A percentile compares a stretch with the other conserved stretches of the same genome.
Conservation (phyloP, 2,797 vertebrate genomes). For the Loris lydekkerianus region DNA sequence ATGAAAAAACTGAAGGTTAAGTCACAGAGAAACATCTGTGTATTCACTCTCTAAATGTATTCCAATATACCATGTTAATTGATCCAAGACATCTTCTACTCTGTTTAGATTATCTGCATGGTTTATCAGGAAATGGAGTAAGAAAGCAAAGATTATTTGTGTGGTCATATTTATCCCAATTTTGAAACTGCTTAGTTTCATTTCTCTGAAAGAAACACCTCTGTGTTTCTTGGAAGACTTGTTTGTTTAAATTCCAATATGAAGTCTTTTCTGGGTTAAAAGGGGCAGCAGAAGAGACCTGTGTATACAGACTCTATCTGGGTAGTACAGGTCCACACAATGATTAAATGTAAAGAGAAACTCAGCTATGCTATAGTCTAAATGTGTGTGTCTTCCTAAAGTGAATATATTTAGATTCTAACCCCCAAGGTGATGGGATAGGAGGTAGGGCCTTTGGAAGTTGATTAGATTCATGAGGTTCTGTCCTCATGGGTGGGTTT, state of each 20-base stretch:
- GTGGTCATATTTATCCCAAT: constrained; percentile 64
- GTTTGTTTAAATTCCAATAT: constrained; percentile 8
- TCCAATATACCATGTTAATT: constrained; percentile 56
- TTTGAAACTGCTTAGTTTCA: constrained; percentile 49
- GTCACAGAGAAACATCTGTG: constrained; percentile 45
- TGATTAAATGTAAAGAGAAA: background rate
- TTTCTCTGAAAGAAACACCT: constrained; percentile 38
- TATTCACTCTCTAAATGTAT: constrained; percentile 20
- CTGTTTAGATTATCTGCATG: constrained; percentile 77
- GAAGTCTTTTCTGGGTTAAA: background rate
- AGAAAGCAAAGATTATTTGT: constrained; percentile 59
- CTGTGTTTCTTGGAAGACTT: constrained; percentile 31
- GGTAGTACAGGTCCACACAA: background rate
- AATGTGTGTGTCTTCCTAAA: background rate
- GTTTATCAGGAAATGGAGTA: constrained; percentile 75
- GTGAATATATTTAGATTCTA: background rate
- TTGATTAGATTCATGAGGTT: background rate
- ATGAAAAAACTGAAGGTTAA: constrained; percentile 11
- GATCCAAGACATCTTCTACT: constrained; percentile 61
- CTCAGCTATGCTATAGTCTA: background rate
- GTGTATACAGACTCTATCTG: background rate
- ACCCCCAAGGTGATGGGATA: background rate
- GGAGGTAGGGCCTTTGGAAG: background rate
- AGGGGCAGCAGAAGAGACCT: background rate
- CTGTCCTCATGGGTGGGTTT: background rate